These are phyloP conservation scores for Salvelinus sp. DNA, from an alignment of 2,113 vertebrate species.

Conservation along the genomic window DNA sequence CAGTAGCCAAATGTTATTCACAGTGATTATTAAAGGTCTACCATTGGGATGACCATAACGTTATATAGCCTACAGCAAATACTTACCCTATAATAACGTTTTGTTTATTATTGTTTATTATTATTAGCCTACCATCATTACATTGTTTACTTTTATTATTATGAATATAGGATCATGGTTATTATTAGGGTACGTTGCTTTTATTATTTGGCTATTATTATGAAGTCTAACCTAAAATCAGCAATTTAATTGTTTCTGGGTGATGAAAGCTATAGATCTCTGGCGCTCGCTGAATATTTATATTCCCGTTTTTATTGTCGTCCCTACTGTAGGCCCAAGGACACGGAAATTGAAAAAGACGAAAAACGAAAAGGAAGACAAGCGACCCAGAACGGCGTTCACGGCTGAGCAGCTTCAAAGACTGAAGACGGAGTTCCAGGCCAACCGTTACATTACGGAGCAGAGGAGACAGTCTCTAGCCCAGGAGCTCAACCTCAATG, in stretches of 20 bases:
- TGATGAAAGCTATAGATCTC: background rate
- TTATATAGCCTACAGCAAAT: too few species aligned
- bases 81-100: too few species aligned
- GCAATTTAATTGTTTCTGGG: background rate
- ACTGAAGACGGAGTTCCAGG: conserved; percentile 83
- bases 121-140: background rate
- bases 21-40: too few species aligned
- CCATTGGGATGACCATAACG: too few species aligned
- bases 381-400: conserved; percentile 85
- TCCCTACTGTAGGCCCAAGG: conserved; percentile 84
- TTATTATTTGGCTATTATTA: background rate
- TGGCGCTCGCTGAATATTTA: conserved; percentile 59
- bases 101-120: background rate
- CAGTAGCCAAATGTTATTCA: too few species aligned
- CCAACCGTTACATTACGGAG: conserved; percentile 86
- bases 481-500: conserved; percentile 83
- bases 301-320: conserved; percentile 55
- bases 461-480: conserved; percentile 82
- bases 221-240: background rate
- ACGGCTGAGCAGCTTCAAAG: conserved; percentile 87
- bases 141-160: background rate
- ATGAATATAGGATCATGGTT: background rate
- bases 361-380: conserved; percentile 84
- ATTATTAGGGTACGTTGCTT: background rate
- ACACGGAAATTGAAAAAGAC: conserved; percentile 92